Percentiles rank a stretch among this genome's conserved stretches.
These are phyloP conservation scores for Campylomormyrus numenius DNA, from an alignment of 2,113 vertebrate genomes.

Conservation along the genomic window DNA sequence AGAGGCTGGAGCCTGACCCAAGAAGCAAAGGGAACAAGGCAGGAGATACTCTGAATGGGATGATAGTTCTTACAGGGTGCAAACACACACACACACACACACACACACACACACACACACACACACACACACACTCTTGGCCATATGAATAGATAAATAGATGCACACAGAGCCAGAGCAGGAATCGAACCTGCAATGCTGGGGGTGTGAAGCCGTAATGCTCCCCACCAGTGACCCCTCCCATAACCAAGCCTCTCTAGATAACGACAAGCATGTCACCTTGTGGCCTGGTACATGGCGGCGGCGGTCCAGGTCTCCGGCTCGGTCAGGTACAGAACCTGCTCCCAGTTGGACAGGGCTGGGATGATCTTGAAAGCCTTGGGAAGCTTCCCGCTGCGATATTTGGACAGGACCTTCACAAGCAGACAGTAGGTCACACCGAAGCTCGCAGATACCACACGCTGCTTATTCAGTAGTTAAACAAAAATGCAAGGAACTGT, in stretches of 20 bases:
- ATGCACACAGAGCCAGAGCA: not conserved
- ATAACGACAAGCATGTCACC: slow-evolving; percentile 52
- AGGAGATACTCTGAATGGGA: not conserved
- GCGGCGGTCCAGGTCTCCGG: slow-evolving; percentile 89
- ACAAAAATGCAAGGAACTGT: not conserved
- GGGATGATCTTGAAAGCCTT: slow-evolving; percentile 97
- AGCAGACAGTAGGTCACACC: not conserved
- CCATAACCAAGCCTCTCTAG: not conserved
- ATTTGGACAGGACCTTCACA: slow-evolving; percentile 80
- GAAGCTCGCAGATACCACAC: not conserved
- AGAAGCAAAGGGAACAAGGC: not conserved
- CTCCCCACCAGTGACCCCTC: not conserved
- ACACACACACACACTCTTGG: not conserved
- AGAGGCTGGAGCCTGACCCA: not conserved
- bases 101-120: too few species aligned
- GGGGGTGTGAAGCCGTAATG: not conserved
- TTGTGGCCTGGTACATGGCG: slow-evolving; percentile 94
- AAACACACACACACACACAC: not conserved
- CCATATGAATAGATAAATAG: not conserved
- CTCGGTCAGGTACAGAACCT: slow-evolving; percentile 90
- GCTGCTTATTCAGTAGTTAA: not conserved
- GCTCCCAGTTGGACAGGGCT: slow-evolving; percentile 93
- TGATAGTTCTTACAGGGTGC: not conserved
- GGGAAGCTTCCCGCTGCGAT: slow-evolving; percentile 90
- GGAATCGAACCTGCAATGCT: not conserved